Evolutionary conservation across 2,888 invertebrate genomes (phyloP).

Genomic region (Labia minor): DNA sequence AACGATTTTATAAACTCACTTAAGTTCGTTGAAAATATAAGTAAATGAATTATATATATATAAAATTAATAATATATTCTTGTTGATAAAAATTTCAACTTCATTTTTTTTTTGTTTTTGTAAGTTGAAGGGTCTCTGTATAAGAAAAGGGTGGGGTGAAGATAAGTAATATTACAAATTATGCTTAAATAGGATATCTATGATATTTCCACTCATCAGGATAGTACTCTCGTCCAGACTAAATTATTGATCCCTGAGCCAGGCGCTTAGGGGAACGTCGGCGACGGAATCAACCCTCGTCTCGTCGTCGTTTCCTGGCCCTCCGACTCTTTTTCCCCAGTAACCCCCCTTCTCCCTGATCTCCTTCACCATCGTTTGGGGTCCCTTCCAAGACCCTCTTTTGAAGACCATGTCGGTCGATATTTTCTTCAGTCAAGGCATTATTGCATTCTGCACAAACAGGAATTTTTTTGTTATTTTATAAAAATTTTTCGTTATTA

Average conservation of each 20-base stretch:
- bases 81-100: no score
- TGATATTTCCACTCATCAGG: background rate
- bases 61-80: no score
- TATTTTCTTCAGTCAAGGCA: background rate
- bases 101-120: no score
- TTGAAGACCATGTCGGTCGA: background rate
- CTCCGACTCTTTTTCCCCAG: background rate
- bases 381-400: background rate
- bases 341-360: background rate
- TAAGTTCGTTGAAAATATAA: no score
- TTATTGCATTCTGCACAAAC: no score
- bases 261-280: background rate
- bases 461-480: no score
- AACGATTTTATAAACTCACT: no score
- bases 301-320: slow-evolving; percentile 13
- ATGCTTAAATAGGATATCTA: background rate
- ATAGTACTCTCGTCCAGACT: background rate
- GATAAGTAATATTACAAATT: background rate
- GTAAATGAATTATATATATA: no score
- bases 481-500: no score
- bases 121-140: no score
- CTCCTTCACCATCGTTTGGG: background rate
- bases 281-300: slow-evolving; percentile 3
- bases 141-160: no score
- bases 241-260: background rate